Evolutionary conservation across 2,113 vertebrate genomes (phyloP).

Genomic region (Caranx melampygus): DNA sequence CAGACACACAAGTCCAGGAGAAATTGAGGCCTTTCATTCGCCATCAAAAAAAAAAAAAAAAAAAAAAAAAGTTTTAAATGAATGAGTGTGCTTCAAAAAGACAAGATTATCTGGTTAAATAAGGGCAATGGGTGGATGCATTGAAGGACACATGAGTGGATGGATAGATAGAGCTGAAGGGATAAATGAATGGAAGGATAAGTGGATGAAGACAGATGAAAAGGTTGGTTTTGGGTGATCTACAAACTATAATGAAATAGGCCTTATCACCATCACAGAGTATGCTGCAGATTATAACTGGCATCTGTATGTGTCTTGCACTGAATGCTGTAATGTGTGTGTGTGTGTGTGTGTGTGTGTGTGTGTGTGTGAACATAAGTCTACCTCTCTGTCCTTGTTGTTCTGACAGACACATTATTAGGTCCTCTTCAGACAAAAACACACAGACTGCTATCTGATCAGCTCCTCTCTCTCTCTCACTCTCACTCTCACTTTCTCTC

Average conservation of each 20-base stretch:
- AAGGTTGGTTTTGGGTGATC: conserved; percentile 21
- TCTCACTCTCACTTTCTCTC: too few species aligned
- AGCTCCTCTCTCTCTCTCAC: neutral
- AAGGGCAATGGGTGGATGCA: conserved; percentile 3
- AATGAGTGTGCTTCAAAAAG: neutral
- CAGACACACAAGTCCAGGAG: neutral
- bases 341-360: conserved; percentile 14
- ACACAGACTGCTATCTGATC: conserved; percentile 42
- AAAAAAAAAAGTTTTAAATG: neutral
- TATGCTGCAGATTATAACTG: conserved; percentile 8
- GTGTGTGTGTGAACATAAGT: conserved; percentile 48
- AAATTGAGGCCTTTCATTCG: conserved; percentile 9
- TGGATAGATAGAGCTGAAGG: conserved; percentile 18
- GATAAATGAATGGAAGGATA: conserved; percentile 23
- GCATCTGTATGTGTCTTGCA: neutral
- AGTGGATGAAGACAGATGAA: conserved; percentile 27
- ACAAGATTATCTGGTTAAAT: conserved; percentile 8
- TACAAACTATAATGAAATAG: conserved; percentile 29
- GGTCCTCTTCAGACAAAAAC: conserved; percentile 53
- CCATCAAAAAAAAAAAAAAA: conserved; percentile 28
- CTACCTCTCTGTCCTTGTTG: conserved; percentile 56
- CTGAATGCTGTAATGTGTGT: conserved; percentile 6
- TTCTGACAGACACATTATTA: conserved; percentile 64
- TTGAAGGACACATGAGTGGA: neutral
- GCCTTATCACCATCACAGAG: conserved; percentile 5